Evolutionary conservation across 2,797 vertebrate species (phyloP), one percentile per base, ranked within the genome.

Genomic region (Danio kyathit): DNA sequence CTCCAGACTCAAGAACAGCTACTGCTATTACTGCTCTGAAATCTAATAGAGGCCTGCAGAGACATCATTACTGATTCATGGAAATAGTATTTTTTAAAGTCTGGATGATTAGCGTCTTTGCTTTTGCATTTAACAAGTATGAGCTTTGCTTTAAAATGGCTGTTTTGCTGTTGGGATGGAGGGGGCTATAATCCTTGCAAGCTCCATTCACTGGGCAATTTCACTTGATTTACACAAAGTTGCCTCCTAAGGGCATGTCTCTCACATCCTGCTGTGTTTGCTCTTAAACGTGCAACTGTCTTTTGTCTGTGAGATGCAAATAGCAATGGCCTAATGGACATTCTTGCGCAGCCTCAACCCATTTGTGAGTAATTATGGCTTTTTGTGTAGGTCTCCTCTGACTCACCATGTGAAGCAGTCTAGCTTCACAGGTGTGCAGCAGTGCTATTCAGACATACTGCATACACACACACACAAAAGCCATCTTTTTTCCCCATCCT

Each of bases 281-380:
- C 63, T 74, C 19, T 79, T 29, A 64, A 69, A 81, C 14, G 17
- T 81, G 44, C 71, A 70, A 71, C 48, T 81, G 82, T 74, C 51
- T 76, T 78, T 84, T 79, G 57, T 81, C 63, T 56, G 13, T n/a
- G 63, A 74, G 66, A 88, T 88, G 71, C 64, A 85, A 48, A 87
- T 78, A 57, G 41, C 79, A 74, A 74, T 75, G 9, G 73, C 52
- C 78, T 69, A 80, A 83, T 81, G 74, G 81, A 69, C 80, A 48
- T 75, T 67, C 54, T 81, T 67, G 54, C 77, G 77, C 72, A 86
- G 73, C 72, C 19, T 83, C 51, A 74, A 76, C 84, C 76, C 86
- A 6, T 79, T 40, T 78, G 67, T 21, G 44, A 46, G 79, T 88
- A 86, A 90, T 90, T 85, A 83, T 72, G 77, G 71, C 74, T 79